Percentiles rank a stretch among this genome's conserved stretches.
These are phyloP conservation scores for Chrosomus eos DNA, from an alignment of 2,797 vertebrate genomes.

Conservation along the genomic window DNA sequence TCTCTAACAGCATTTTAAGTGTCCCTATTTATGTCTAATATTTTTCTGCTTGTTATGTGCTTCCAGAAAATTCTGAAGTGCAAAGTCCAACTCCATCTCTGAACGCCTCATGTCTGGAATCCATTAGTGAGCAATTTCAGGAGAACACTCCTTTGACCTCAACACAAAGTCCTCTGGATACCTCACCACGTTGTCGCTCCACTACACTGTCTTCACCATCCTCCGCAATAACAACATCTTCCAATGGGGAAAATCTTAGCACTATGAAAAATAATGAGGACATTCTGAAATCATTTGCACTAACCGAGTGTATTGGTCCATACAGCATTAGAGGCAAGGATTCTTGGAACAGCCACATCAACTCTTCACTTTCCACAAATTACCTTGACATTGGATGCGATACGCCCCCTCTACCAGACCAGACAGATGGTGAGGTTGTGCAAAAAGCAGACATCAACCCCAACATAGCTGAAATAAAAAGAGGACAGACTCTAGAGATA, in stretches of 20 bases:
- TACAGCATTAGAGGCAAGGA: constrained; percentile 30
- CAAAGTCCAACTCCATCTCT: constrained; percentile 79
- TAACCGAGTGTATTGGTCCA: constrained; percentile 21
- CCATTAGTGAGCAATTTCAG: constrained; percentile 80
- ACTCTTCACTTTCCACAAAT: constrained; percentile 47
- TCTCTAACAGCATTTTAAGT: constrained; percentile 16
- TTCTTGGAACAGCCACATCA: constrained; percentile 20
- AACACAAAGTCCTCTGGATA: constrained; percentile 62
- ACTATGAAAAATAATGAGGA: constrained; percentile 55
- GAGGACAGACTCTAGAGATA: constrained; percentile 28
- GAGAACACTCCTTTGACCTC: constrained; percentile 67
- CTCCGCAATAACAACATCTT: constrained; percentile 61
- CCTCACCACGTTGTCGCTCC: constrained; percentile 43
- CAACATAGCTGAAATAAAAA: constrained; percentile 29
- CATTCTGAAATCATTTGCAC: constrained; percentile 26
- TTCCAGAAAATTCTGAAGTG: constrained; percentile 72
- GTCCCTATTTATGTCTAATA: constrained; percentile 43
- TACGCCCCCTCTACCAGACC: constrained; percentile 26
- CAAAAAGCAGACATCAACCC: neutral
- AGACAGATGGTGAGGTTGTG: constrained; percentile 9
- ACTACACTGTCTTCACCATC: constrained; percentile 47
- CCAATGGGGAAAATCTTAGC: constrained; percentile 41
- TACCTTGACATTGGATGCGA: constrained; percentile 53
- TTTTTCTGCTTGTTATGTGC: constrained; percentile 35
- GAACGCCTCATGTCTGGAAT: constrained; percentile 77